Percentiles rank a stretch among this genome's conserved stretches.
Evolutionary conservation across 2,113 vertebrate species (phyloP).

Genomic region (Anolis sagrei): DNA sequence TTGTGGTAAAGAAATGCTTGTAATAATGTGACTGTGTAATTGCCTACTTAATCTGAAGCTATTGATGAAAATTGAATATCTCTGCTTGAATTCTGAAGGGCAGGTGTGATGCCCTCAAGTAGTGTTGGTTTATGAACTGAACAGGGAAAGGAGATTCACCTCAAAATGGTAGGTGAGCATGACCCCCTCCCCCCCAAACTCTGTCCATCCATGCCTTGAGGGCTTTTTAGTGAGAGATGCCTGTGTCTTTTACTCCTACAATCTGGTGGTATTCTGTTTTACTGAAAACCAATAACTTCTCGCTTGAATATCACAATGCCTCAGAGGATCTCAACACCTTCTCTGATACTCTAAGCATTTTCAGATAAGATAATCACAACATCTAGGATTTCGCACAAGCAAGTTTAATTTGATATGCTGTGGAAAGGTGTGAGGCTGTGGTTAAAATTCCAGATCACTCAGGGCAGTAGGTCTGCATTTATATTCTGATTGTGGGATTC

Average conservation of each 20-base stretch:
- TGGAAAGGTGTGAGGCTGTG: slow-evolving; percentile 15
- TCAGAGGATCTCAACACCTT: slow-evolving; percentile 21
- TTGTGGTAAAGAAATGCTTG: background rate
- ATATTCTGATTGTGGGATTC: slow-evolving; percentile 33
- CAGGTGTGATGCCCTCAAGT: background rate
- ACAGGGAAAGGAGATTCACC: too few species aligned
- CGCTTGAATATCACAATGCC: background rate
- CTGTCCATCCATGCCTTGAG: background rate
- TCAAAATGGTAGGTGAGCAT: too few species aligned
- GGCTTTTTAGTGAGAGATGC: background rate
- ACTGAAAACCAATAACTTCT: background rate
- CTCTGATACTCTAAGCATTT: slow-evolving; percentile 12
- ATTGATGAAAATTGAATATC: background rate
- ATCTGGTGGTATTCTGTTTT: background rate
- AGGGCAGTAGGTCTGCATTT: slow-evolving; percentile 5
- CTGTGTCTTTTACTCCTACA: slow-evolving; percentile 3
- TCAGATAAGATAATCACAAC: background rate
- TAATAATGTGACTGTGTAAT: slow-evolving; percentile 6
- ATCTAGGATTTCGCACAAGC: background rate
- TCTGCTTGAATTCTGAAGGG: background rate
- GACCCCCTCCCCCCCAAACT: too few species aligned
- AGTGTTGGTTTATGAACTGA: too few species aligned
- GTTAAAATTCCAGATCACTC: slow-evolving; percentile 26
- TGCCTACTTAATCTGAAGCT: background rate
- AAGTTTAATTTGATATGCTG: slow-evolving; percentile 14